Base-by-base conservation (phyloP, 2,888 invertebrate species). In the Galerucella pusilla region DNA sequence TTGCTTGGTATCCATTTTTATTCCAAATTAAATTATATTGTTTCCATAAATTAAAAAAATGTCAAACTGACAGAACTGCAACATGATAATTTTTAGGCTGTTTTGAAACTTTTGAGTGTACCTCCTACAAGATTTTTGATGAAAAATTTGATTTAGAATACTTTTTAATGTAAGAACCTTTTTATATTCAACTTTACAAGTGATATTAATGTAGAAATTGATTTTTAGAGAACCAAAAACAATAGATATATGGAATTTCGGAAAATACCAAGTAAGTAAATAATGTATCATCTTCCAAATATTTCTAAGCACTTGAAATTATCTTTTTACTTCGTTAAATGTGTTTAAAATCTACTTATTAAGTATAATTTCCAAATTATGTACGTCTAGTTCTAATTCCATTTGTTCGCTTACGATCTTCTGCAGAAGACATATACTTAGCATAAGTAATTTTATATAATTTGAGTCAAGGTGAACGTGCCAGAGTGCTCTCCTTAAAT, bases 381-480 rank as follows among this genome's bases (percentile, higher is more conserved):
- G 4, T 6, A 42, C 1, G 7, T 42, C 5, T 42, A 42, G 7
- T 42, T 42, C 7, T 1, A 42, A 42, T 42, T 7, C 5, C 6
- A 35, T 35, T 35, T 35, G 6, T 6, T 35, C 35, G 35, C 1
- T 35, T 35, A 35, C 35, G 28, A 28, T 28, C 1, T 45, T 61
- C 12, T 35, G 49, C 52, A 71, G 64, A 57, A 28, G 66, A 68
- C 11, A 12, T 66, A 25, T 25, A 45, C 63, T 20, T 45, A 25
- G 25, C 68, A 35, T 60, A 59, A 46, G 60, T 61, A 70, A 74
- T 70, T 49, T 54, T 72, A 75, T 73, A 67, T 73, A 60, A 76
- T 71, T 64, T 71, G 66, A 74, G 74, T 77, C 74, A 74, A 75
- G 77, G 77, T 74, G 66, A 70, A 66, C 72, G 52, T 68, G 75